phyloP scores from a whole-genome alignment of 2,888 invertebrate genomes.

The Nemotelus nigrinus region DNA sequence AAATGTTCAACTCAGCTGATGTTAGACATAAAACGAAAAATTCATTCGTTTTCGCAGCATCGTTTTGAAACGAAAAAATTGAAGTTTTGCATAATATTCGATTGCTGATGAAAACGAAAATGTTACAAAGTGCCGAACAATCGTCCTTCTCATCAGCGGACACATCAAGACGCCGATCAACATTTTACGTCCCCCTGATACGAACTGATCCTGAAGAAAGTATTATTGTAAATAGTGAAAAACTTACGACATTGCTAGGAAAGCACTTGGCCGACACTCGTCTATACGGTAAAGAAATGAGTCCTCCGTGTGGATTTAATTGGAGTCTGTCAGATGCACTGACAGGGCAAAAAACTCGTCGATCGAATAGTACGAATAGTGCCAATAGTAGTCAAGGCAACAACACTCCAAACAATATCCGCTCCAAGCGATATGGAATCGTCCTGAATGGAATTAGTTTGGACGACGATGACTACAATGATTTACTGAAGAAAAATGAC shows the following conservation, averaged over 20 bases:
- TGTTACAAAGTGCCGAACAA: constrained; percentile 57
- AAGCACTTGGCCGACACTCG: constrained; percentile 27
- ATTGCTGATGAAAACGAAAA: constrained; percentile 49
- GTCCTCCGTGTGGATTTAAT: constrained; percentile 62
- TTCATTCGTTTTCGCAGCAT: too few species aligned
- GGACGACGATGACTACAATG: constrained; percentile 53
- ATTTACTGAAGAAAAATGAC: neutral
- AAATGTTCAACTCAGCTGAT: too few species aligned
- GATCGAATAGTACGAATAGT: constrained; percentile 32
- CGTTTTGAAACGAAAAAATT: too few species aligned
- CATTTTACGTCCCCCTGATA: constrained; percentile 77
- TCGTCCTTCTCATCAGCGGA: constrained; percentile 62
- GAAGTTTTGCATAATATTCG: too few species aligned
- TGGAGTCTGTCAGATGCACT: constrained; percentile 57
- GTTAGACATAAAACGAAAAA: too few species aligned
- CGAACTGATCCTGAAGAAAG: constrained; percentile 58
- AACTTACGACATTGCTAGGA: constrained; percentile 17
- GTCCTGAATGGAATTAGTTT: constrained; percentile 62
- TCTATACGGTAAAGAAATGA: constrained; percentile 38
- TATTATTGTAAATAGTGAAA: constrained; percentile 38
- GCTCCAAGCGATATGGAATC: constrained; percentile 63
- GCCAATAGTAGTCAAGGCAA: constrained; percentile 10
- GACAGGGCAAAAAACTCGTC: constrained; percentile 15
- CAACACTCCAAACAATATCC: constrained; percentile 34
- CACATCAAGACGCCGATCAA: constrained; percentile 72